Evolutionary conservation across 2,888 invertebrate genomes (phyloP), one percentile per base, ranked within the genome.

Genomic region (Epistrophella euchroma): DNA sequence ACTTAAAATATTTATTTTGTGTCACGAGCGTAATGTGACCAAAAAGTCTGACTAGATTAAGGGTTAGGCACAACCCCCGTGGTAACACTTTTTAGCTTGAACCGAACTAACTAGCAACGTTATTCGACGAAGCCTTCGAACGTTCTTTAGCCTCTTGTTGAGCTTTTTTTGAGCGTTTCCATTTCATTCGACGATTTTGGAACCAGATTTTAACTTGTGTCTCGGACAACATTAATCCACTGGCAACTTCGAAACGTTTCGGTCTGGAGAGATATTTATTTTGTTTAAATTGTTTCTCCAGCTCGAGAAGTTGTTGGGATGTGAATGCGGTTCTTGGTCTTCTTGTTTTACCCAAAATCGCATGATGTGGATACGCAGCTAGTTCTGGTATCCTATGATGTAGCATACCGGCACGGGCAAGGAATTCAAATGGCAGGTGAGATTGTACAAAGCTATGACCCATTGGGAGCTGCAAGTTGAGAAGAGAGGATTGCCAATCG

Each of bases 201-300:
- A 99, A 99, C 99, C 98, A 98, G 90, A 98, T 98, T 94, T 98
- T 98, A 87, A 98, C 98, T 97, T 98, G 94, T 7, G 99, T 99
- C 94, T 99, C 99, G 0, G 99, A 99, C 52, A 99, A 95, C 97
- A 98, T 98, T 80, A 99, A 93, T 73, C 97, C 97, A 78, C 99
- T 99, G 56, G 99, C 99, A 66, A 99, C 99, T 92, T 99, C 99
- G 92, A 99, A 99, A 90, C 99, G 94, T 93, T 99, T 99, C 22
- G 99, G 99, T 89, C 99, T 94, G 40, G 99, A 99, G 56, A 99
- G 95, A 94, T 99, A 99, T 93, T 99, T 99, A 94, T 99, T 99
- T 94, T 98, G 98, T 85, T 98, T 95, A 94, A 99, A 99, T 93
- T 99, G 99, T 92, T 98, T 97, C 93, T 99, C 99, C 90, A 99